Conservation (phyloP, 2,113 vertebrate species). For the Sylvilagus bachmani region DNA sequence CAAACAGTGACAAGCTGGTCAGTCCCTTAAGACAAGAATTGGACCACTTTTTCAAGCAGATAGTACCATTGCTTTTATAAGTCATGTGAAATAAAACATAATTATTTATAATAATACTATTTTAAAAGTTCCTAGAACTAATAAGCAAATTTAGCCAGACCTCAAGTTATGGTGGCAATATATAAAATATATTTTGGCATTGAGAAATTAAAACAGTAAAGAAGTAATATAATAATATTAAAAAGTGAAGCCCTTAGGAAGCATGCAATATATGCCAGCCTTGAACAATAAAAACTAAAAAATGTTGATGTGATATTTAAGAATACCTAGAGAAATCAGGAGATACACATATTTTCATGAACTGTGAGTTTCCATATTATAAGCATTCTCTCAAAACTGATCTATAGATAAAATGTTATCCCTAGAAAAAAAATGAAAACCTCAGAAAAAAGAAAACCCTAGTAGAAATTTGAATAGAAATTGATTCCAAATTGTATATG, state of each 20-base stretch:
- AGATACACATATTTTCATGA: neutral
- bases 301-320: neutral
- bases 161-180: neutral
- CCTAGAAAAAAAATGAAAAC: neutral
- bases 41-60: neutral
- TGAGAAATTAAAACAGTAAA: constrained; percentile 40
- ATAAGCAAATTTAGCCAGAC: constrained; percentile 20
- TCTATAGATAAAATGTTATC: neutral
- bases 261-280: neutral
- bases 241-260: neutral
- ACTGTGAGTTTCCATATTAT: constrained; percentile 18
- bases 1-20: neutral
- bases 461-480: neutral
- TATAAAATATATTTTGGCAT: neutral
- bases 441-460: neutral
- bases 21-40: constrained; percentile 14
- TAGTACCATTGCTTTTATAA: constrained; percentile 16
- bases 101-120: constrained; percentile 14
- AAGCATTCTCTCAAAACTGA: neutral
- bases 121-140: neutral
- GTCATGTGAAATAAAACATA: neutral
- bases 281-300: neutral
- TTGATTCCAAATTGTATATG: constrained; percentile 4
- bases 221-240: neutral
- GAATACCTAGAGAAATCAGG: neutral